Percentiles rank a stretch among this genome's conserved stretches.
Evolutionary conservation across 2,888 invertebrate genomes (phyloP).

Genomic region (Vanessa cardui): DNA sequence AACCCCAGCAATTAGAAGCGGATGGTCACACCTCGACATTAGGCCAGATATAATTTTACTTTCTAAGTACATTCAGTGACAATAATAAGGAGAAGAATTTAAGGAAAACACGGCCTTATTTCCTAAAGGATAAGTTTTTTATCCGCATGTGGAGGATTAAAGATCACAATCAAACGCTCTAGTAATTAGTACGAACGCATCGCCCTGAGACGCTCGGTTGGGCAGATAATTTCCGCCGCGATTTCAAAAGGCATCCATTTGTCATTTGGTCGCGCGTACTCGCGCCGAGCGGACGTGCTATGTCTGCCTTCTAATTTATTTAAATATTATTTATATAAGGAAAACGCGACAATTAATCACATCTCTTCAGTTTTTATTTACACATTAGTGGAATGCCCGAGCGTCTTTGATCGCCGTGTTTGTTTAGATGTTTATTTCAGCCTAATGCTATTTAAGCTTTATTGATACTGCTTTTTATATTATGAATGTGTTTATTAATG

Average conservation of each 20-base stretch:
- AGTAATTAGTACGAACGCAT: constrained; percentile 79
- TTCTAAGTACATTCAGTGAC: constrained; percentile 79
- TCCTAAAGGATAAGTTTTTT: constrained; percentile 48
- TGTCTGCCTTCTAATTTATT: constrained; percentile 78
- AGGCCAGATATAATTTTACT: constrained; percentile 77
- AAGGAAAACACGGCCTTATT: constrained; percentile 53
- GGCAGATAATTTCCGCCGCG: constrained; percentile 81
- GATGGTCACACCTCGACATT: constrained; percentile 81
- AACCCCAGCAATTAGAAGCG: constrained; percentile 79
- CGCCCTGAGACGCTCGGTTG: constrained; percentile 76
- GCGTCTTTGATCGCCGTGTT: constrained; percentile 69
- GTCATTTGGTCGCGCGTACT: constrained; percentile 78
- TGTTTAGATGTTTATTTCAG: constrained; percentile 67
- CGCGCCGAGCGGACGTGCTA: constrained; percentile 72
- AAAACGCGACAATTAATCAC: constrained; percentile 81
- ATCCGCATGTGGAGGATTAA: constrained; percentile 49
- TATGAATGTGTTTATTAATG: not conserved
- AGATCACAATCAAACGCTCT: constrained; percentile 79
- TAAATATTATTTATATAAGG: constrained; percentile 82
- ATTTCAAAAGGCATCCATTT: constrained; percentile 81
- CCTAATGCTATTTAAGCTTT: constrained; percentile 23
- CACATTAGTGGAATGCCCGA: constrained; percentile 65
- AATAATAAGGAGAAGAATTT: constrained; percentile 60
- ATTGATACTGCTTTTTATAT: constrained; percentile 7
- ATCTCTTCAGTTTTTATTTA: constrained; percentile 80